Evolutionary conservation across 2,113 vertebrate genomes (phyloP), one percentile per base, ranked within the genome.

Genomic region (Pungitius pungitius): DNA sequence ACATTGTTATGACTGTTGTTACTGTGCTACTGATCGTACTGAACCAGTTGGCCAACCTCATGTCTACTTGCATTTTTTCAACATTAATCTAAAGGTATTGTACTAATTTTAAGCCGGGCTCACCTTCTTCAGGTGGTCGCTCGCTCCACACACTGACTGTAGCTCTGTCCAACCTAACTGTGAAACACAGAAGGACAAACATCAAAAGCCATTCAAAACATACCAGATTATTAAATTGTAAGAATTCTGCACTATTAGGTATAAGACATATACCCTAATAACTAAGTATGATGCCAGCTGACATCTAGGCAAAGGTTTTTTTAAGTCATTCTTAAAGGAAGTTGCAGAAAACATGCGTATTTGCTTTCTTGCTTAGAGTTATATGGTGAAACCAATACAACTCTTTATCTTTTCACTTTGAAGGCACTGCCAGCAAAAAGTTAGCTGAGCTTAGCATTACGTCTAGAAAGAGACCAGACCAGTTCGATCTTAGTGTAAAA

Each of bases 131-230:
- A 20, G 91, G 80, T 0, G 89, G 88, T 17, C 89, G 76, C 58
- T 88, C 74, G 24, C 85, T 90, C 93, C 93, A 93, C 52, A 94
- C 89, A 13, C 92, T 92, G 61, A 78, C 84, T 4, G 58, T 63
- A 30, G 71, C 39, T 63, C 52, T 62, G 51, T 82, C 63, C 61
- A 84, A 75, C 55, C 35, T 78, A 64, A 65, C 93, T 94, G 78
- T 51, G 68, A 88, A 59, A 88, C 80, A 93, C 57, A 84, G 17
- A 82, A n/a, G 61, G 3, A 78, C 13, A 84, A 0, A 73, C 30
- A 62, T 22, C 18, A 42, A 49, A 6, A 15, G 45, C 52, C 8
- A 49, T 0, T n/a, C 35, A 2, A 24, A 55, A 66, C 30, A 35
- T 35, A n/a, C 2, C 13, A 30, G 4, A 12, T 8, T n/a, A n/a